Percentiles rank a stretch among this genome's conserved stretches.
Evolutionary conservation across 2,888 invertebrate species (phyloP).

Genomic region (Proisotoma minuta): DNA sequence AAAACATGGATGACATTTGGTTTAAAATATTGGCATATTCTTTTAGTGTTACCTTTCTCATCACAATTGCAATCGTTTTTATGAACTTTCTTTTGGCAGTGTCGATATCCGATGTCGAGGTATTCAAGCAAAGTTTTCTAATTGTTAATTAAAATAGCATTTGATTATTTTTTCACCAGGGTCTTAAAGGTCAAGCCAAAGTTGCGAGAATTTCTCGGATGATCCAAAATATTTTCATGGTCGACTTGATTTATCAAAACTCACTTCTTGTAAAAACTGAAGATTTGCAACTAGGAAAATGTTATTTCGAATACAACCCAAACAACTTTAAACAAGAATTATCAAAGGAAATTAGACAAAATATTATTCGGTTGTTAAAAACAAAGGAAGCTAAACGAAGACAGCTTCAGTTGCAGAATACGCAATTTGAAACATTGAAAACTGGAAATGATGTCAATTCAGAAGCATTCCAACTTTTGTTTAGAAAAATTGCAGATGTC

Average conservation of each 20-base stretch:
- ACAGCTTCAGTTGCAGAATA: no score
- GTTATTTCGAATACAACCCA: background rate
- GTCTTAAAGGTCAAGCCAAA: slow-evolving; percentile 20
- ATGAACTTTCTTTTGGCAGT: slow-evolving; percentile 35
- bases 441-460: no score
- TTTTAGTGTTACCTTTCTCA: slow-evolving; percentile 24
- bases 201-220: slow-evolving; percentile 11
- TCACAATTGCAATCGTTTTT: slow-evolving; percentile 32
- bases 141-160: background rate
- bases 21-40: slow-evolving; percentile 17
- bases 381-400: no score
- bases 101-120: slow-evolving; percentile 34
- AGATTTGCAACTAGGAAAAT: background rate
- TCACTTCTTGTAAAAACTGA: background rate
- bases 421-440: no score
- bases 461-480: no score
- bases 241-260: slow-evolving; percentile 18
- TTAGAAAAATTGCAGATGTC: no score
- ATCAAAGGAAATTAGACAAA: background rate
- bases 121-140: slow-evolving; percentile 8
- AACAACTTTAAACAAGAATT: background rate
- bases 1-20: slow-evolving; percentile 11
- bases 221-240: slow-evolving; percentile 20
- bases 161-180: slow-evolving; percentile 10
- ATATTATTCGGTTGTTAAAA: background rate